Conservation (phyloP, 2,797 vertebrate genomes). For the Molossus alvarezi region DNA sequence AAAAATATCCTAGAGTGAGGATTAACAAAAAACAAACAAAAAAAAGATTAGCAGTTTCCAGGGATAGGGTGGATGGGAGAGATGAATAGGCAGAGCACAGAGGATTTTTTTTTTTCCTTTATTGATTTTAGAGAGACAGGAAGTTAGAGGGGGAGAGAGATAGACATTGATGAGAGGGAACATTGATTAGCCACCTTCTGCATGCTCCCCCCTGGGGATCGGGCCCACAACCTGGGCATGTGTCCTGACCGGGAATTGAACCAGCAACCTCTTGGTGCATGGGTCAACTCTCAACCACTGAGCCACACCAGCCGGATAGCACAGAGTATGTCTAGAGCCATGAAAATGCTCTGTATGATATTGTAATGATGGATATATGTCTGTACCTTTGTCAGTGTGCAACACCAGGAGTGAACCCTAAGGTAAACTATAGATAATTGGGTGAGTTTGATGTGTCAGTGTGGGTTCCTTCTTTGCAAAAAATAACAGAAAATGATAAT, state of each 20-base stretch:
- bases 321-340: neutral
- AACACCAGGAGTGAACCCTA: neutral
- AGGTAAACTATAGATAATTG: neutral
- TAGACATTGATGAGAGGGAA: too few relatives aligned
- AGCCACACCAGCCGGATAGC: too few relatives aligned
- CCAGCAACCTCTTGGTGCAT: too few relatives aligned
- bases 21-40: neutral
- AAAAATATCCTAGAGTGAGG: too few relatives aligned
- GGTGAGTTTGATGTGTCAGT: neutral
- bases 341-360: neutral
- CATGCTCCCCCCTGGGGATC: too few relatives aligned
- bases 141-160: too few relatives aligned
- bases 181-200: too few relatives aligned
- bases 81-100: neutral
- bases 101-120: too few relatives aligned
- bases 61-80: neutral
- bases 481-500: slow-evolving; percentile 10
- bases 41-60: neutral
- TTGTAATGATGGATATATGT: neutral
- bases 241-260: too few relatives aligned
- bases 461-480: neutral
- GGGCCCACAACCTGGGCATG: too few relatives aligned
- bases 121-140: too few relatives aligned
- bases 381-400: neutral
- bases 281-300: too few relatives aligned